Evolutionary conservation across 2,888 invertebrate genomes (phyloP), one percentile per base, ranked within the genome.

Genomic region (Parnassius apollo): DNA sequence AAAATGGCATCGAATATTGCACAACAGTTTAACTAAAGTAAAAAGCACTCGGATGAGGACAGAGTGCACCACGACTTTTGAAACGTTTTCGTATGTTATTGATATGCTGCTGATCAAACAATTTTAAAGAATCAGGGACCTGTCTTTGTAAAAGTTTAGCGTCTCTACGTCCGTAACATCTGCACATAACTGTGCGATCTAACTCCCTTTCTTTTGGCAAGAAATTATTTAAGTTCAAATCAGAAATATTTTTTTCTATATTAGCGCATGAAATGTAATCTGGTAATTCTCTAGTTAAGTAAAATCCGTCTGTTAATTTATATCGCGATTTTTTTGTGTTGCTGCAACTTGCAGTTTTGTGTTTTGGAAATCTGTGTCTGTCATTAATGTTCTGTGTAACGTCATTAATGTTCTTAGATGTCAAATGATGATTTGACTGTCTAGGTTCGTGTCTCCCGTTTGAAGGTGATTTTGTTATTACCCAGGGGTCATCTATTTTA

Each of bases 1-100:
- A 45, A 50, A 9, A 22, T 22, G 10, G 13, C 22, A 52, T 25
- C 25, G 12, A 25, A 2, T 52, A 25, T 52, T 52, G 3, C 13
- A 22, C 13, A 49, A 46, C 42, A 58, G n/a, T 42, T 60, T 61
- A 64, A 58, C 54, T 66, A 48, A 69, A 70, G 42, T 66, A 70
- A 25, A 68, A 57, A n/a, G 61, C 48, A 49, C 63, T 69, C 2
- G 69, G 69, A 56, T 66, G 64, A 42, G 66, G 69, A 57, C 71
- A 69, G 10, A 58, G 53, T 18, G 60, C 61, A 9, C 61, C 65
- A 10, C 45, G 61, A 50, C 66, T 64, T 59, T 69, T 67, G 9
- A 59, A 49, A 59, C 69, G 68, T 18, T 65, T 58, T 54, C 54
- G 65, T 45, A 60, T 58, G 42, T 42, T 61, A 44, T 48, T 54